Percentiles rank a stretch among this genome's conserved stretches.
Conservation (phyloP, 2,797 vertebrate species). For the Fringilla coelebs region DNA sequence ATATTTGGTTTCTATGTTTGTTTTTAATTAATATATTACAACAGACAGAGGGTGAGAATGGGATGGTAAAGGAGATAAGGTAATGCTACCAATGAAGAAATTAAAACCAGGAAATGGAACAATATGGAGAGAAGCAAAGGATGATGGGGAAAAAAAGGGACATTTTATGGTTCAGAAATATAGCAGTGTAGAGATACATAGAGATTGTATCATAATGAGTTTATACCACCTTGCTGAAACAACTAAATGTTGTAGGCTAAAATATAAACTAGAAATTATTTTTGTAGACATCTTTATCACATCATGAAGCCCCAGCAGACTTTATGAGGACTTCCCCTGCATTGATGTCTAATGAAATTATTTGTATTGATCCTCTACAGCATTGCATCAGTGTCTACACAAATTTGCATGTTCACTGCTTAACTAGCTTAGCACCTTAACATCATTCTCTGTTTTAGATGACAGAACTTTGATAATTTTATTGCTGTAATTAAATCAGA, state of each 20-base stretch:
- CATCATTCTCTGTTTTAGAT: not conserved
- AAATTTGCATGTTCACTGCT: not conserved
- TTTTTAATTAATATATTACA: not conserved
- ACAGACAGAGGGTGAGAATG: not conserved
- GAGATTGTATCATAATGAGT: not conserved
- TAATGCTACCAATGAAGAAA: not conserved
- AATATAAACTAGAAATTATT: not conserved
- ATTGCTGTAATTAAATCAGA: conserved; percentile 47
- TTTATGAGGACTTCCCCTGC: not conserved
- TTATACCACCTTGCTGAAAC: not conserved
- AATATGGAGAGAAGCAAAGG: not conserved
- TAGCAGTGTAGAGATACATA: not conserved
- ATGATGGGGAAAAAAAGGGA: rapidly evolving
- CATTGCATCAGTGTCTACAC: not conserved
- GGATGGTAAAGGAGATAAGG: not conserved
- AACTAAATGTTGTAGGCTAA: not conserved
- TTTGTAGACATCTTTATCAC: not conserved
- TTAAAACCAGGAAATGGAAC: not conserved
- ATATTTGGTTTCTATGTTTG: not conserved
- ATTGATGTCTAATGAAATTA: not conserved
- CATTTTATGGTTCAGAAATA: not conserved
- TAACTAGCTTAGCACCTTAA: not conserved
- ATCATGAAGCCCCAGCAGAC: not conserved
- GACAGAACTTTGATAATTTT: conserved; percentile 7
- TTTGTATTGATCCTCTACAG: not conserved